Conservation (phyloP, 2,888 invertebrate genomes). For the Carcina quercana region DNA sequence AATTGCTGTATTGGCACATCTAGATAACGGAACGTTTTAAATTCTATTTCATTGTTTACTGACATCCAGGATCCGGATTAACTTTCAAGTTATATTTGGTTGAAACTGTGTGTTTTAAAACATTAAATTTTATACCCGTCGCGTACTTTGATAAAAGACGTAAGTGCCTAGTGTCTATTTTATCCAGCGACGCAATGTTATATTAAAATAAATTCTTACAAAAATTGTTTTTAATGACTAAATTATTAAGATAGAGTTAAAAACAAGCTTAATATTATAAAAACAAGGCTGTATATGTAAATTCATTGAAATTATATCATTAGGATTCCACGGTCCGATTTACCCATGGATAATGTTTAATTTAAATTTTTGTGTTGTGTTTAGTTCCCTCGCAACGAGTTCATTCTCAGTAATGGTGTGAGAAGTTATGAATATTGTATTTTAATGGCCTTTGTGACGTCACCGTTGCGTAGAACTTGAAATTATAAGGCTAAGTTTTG, state of each 20-base stretch:
- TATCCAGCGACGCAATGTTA: no score
- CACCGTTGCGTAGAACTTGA: no score
- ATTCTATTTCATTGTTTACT: slow-evolving; percentile 18
- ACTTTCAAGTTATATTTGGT: slow-evolving; percentile 40
- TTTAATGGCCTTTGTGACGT: neutral
- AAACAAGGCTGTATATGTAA: no score
- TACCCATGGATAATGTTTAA: slow-evolving; percentile 11
- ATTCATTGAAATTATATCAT: slow-evolving; percentile 7
- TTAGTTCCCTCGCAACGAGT: no score
- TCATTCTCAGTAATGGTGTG: slow-evolving; percentile 4
- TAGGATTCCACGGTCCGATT: slow-evolving; percentile 6
- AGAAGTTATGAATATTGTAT: neutral
- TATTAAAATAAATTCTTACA: no score
- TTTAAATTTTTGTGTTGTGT: slow-evolving; percentile 5
- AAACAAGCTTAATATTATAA: no score
- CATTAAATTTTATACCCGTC: slow-evolving; percentile 56
- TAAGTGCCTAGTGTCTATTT: no score
- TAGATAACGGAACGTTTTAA: no score
- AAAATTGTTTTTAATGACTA: no score
- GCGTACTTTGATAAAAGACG: slow-evolving; percentile 52
- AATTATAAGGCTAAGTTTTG: no score
- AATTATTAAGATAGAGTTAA: no score
- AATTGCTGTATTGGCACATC: neutral
- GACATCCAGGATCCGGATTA: slow-evolving; percentile 39
- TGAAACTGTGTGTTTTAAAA: slow-evolving; percentile 54